Conservation (phyloP, 2,797 vertebrate species). For the Allobates femoralis region DNA sequence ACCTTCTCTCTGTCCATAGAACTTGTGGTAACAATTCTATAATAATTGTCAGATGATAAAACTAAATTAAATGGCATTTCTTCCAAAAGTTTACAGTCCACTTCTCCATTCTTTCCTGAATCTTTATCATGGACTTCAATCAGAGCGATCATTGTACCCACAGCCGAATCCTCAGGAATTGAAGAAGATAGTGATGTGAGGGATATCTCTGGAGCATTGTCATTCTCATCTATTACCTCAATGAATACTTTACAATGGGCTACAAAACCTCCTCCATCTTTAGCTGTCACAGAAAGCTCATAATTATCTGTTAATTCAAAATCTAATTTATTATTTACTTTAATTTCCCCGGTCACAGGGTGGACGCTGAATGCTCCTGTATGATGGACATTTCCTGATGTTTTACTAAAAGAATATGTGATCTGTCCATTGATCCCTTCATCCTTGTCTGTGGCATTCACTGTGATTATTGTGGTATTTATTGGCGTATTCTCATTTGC, state of each 20-base stretch:
- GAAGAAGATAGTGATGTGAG: constrained; percentile 65
- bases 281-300: constrained; percentile 69
- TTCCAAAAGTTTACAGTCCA: constrained; percentile 60
- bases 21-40: constrained; percentile 64
- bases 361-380: too few species aligned
- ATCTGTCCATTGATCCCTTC: too few species aligned
- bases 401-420: too few species aligned
- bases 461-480: too few species aligned
- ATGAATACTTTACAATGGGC: constrained; percentile 50
- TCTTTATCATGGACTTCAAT: constrained; percentile 70
- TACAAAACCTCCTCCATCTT: constrained; percentile 68
- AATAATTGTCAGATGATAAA: constrained; percentile 65
- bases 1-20: constrained; percentile 67
- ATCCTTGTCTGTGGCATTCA: too few species aligned
- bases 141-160: constrained; percentile 64
- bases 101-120: constrained; percentile 64
- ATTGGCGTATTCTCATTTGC: too few species aligned
- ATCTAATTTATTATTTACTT: too few species aligned
- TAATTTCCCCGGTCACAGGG: too few species aligned
- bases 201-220: constrained; percentile 65
- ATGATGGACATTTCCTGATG: too few species aligned
- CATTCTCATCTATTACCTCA: constrained; percentile 60
- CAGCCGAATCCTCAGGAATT: constrained; percentile 64
- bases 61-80: constrained; percentile 65
- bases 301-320: constrained; percentile 65